Evolutionary conservation across 2,888 invertebrate genomes (phyloP).

Genomic region (Hydriomena furcata): DNA sequence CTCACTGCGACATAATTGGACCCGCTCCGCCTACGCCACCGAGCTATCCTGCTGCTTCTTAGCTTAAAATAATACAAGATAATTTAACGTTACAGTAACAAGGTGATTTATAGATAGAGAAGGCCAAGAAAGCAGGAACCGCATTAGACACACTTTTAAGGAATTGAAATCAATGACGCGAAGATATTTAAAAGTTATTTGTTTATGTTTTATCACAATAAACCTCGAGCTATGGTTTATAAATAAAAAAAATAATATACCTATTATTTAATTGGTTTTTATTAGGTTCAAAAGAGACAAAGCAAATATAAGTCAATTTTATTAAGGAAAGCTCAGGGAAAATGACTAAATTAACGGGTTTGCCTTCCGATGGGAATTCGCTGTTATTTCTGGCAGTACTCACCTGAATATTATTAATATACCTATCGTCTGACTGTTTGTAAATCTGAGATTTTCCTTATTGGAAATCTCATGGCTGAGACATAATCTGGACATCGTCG

Average conservation of each 20-base stretch:
- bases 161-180: too few species aligned
- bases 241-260: too few species aligned
- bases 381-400: conserved; percentile 11
- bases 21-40: conserved; percentile 65
- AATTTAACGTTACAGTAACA: conserved; percentile 14
- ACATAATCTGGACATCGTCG: background rate
- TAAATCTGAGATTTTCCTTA: conserved; percentile 10
- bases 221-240: too few species aligned
- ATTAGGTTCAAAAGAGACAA: too few species aligned
- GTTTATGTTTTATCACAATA: too few species aligned
- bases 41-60: conserved; percentile 25
- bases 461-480: background rate
- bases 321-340: conserved; percentile 4
- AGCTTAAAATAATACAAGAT: conserved; percentile 28
- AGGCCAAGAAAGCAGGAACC: background rate
- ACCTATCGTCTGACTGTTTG: background rate
- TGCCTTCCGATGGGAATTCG: background rate
- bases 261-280: too few species aligned
- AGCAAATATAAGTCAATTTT: background rate
- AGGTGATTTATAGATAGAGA: conserved; percentile 12
- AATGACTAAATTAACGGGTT: conserved; percentile 2
- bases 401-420: background rate
- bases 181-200: too few species aligned
- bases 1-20: conserved; percentile 70
- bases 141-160: background rate